Evolutionary conservation across 2,113 vertebrate genomes (phyloP).

Genomic region (Bujurquina vittata): DNA sequence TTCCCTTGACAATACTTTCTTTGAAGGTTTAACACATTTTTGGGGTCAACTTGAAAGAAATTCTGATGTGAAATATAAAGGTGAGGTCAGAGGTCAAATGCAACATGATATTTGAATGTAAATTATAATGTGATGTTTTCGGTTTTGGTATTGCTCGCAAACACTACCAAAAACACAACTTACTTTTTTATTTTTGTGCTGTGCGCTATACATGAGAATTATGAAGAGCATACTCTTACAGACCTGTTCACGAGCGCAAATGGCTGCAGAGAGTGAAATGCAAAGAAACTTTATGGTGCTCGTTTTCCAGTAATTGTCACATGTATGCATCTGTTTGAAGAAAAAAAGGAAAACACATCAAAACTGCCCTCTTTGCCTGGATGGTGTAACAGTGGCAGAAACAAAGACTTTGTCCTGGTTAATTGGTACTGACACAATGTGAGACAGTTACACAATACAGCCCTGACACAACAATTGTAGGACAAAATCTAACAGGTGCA

Average conservation of each 20-base stretch:
- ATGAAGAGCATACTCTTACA: not conserved
- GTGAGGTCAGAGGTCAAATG: too few relatives aligned
- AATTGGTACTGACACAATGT: conserved; percentile 17
- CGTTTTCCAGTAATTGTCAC: not conserved
- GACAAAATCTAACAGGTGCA: conserved; percentile 6
- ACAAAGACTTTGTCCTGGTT: not conserved
- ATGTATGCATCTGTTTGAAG: not conserved
- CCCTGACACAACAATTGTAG: conserved; percentile 13
- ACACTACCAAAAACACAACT: too few relatives aligned
- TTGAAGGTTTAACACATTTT: too few relatives aligned
- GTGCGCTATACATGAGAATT: not conserved
- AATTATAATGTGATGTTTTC: too few relatives aligned
- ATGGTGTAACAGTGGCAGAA: not conserved
- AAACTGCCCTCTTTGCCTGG: not conserved
- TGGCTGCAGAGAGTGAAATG: too few relatives aligned
- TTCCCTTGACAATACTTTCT: too few relatives aligned
- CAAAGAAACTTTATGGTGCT: too few relatives aligned
- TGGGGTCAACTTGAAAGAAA: too few relatives aligned
- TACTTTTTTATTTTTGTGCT: too few relatives aligned
- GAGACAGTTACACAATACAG: conserved; percentile 4
- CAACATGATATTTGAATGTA: too few relatives aligned
- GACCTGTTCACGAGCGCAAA: not conserved
- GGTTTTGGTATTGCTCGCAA: too few relatives aligned
- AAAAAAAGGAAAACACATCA: not conserved
- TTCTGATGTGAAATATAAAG: too few relatives aligned